Percentiles rank a stretch among this genome's conserved stretches.
These are phyloP conservation scores for Alsophila aescularia DNA, from an alignment of 2,888 invertebrate species.

Conservation along the genomic window DNA sequence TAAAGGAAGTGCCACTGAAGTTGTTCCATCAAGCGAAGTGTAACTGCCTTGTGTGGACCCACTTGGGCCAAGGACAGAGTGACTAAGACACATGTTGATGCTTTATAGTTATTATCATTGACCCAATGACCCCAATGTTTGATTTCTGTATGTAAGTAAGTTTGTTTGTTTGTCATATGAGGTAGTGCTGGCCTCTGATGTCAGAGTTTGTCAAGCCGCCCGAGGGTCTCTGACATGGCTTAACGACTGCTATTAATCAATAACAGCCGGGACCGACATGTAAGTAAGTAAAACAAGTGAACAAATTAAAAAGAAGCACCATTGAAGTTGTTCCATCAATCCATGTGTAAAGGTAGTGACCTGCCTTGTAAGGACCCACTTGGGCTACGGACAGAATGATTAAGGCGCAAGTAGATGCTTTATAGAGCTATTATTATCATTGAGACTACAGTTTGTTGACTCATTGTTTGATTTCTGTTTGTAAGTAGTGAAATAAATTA, in stretches of 20 bases:
- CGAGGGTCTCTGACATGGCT: no score
- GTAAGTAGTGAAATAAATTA: not conserved
- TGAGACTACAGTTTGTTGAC: constrained; percentile 25
- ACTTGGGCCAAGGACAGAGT: constrained; percentile 71
- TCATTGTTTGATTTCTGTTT: no score
- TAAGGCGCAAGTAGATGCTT: constrained; percentile 63
- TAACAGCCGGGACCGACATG: no score
- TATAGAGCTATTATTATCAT: constrained; percentile 68
- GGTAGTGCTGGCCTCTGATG: no score
- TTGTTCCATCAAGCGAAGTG: no score
- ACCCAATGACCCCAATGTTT: not conserved
- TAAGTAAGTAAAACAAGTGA: not conserved
- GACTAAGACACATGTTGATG: constrained; percentile 65
- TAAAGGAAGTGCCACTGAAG: no score
- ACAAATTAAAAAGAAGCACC: no score
- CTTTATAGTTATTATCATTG: constrained; percentile 67
- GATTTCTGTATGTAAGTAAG: no score
- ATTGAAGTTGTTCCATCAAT: no score
- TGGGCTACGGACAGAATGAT: constrained; percentile 73
- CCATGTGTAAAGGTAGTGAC: constrained; percentile 57
- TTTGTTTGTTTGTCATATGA: no score
- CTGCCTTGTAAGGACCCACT: constrained; percentile 73
- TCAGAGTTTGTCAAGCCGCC: no score
- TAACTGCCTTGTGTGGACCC: constrained; percentile 75
- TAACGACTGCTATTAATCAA: no score